Evolutionary conservation across 2,113 vertebrate genomes (phyloP), one percentile per base, ranked within the genome.

Genomic region (Scomber japonicus): DNA sequence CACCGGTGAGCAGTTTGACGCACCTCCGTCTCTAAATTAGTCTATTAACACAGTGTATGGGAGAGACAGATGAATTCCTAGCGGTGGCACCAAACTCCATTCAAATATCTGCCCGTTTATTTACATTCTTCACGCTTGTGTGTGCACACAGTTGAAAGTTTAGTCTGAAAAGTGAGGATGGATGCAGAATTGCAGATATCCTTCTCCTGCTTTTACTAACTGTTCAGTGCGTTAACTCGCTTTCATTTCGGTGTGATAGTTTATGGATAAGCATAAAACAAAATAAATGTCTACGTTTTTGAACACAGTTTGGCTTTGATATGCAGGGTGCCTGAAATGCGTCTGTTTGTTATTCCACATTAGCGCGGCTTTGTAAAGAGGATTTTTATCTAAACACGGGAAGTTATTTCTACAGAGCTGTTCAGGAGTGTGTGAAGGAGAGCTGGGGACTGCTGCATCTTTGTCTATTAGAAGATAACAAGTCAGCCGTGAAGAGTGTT

Each of bases 261-360:
- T 9, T 17, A 12, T 2, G 1, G 31, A 66, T 31, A 10, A 10
- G 7, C 19, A 5, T 19, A 4, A 7, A n/a, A 61, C n/a, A 24
- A 48, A 48, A 3, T 1, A 60, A 40, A 67, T 31, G 3, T n/a
- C 11, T 19, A 49, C 16, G 40, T 62, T 49, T 31, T 49, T 40
- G 5, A 56, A 48, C 11, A 8, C 7, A 54, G 3, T 44, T 63
- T 46, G 10, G 70, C 13, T 27, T n/a, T 54, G 19, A n/a, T 27
- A 6, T n/a, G 19, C 0, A 3, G 17, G 14, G 1, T 11, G 24
- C 11, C 24, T 21, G 44, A 35, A 35, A 49, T 3, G 31, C 44
- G 35, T 55, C 44, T 60, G 61, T 65, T 19, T 64, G 46, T 74
- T 64, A 27, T 64, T 64, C 15, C 31, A n/a, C 59, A 19, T 44